These are phyloP conservation scores for Sphaeridia pumilis DNA, from an alignment of 2,888 invertebrate genomes.

Conservation along the genomic window DNA sequence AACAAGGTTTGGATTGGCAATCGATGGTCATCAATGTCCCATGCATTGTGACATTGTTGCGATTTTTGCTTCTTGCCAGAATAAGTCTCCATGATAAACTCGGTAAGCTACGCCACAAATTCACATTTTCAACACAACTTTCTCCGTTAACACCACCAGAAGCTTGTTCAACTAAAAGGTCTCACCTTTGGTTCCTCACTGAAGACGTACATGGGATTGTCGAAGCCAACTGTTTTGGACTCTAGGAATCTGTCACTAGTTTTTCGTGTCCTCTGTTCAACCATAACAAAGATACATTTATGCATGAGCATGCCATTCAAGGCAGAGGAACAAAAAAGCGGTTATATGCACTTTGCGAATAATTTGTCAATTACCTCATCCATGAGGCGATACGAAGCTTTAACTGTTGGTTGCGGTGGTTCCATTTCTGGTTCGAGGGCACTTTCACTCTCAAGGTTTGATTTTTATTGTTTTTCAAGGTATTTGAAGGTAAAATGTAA, in stretches of 20 bases:
- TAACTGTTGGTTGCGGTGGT: not conserved
- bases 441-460: too few species aligned
- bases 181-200: slow-evolving; percentile 6
- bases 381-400: slow-evolving; percentile 6
- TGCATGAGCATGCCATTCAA: not conserved
- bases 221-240: slow-evolving; percentile 11
- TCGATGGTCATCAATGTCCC: slow-evolving; percentile 25
- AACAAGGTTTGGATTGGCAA: slow-evolving; percentile 18
- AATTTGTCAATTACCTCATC: slow-evolving; percentile 1
- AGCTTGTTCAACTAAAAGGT: not conserved
- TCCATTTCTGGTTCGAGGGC: too few species aligned
- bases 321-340: not conserved
- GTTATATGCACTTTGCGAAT: not conserved
- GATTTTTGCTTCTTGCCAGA: slow-evolving; percentile 9
- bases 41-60: not conserved
- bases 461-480: too few species aligned
- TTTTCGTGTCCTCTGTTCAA: slow-evolving; percentile 5
- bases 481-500: too few species aligned
- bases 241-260: slow-evolving; percentile 9
- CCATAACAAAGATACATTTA: not conserved
- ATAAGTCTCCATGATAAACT: slow-evolving; percentile 10
- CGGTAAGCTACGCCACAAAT: slow-evolving; percentile 9
- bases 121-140: not conserved
- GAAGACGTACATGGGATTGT: slow-evolving; percentile 12
- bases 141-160: not conserved